Conservation (phyloP, 2,797 vertebrate genomes). For the Cossypha caffra region DNA sequence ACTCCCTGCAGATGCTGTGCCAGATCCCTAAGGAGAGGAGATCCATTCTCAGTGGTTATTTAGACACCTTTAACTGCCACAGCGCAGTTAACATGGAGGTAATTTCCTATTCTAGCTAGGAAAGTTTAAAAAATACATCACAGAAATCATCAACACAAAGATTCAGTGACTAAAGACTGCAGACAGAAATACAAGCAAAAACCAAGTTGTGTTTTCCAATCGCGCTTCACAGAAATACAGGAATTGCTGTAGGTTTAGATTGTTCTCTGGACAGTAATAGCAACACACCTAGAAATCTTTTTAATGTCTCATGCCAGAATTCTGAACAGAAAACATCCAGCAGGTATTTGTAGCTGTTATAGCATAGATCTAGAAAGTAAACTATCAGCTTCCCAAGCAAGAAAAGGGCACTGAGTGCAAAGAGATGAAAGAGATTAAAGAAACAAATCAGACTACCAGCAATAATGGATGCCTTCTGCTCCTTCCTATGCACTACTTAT, state of each 20-base stretch:
- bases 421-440: constrained; percentile 7
- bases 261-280: not conserved
- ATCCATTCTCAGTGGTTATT: not conserved
- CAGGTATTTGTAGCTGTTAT: not conserved
- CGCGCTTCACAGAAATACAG: not conserved
- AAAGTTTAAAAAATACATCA: not conserved
- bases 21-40: not conserved
- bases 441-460: not conserved
- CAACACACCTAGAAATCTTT: not conserved
- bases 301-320: not conserved
- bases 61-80: not conserved
- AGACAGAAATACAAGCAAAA: not conserved
- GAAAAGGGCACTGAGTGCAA: not conserved
- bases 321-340: not conserved
- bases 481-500: not conserved
- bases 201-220: not conserved
- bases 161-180: not conserved
- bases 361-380: not conserved
- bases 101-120: not conserved
- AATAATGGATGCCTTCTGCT: not conserved
- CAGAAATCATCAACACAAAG: not conserved
- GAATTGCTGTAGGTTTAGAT: not conserved
- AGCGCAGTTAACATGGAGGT: not conserved
- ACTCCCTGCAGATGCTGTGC: not conserved
- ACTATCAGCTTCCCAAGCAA: not conserved